Evolutionary conservation across 1,140 invertebrate species (phyloP).

Genomic region (Pteromalus puparum): DNA sequence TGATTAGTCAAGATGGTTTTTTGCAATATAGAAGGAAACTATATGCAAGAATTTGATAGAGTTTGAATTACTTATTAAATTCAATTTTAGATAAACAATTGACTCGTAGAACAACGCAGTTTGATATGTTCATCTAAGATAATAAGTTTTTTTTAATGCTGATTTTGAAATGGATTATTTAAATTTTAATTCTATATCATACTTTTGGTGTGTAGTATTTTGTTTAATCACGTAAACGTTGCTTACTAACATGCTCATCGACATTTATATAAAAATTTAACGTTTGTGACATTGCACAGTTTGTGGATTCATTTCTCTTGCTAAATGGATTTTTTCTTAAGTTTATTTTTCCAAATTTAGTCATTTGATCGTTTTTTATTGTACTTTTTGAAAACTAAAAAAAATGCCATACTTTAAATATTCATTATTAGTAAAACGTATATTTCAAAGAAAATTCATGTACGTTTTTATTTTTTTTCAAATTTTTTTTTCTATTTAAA

Average conservation of each 20-base stretch:
- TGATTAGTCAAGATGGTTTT: neutral
- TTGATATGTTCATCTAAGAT: constrained; percentile 5
- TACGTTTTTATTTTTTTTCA: too few species aligned
- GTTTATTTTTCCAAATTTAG: neutral
- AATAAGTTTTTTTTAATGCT: neutral
- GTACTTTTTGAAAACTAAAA: neutral
- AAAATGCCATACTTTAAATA: neutral
- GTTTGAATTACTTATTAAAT: neutral
- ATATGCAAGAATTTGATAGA: neutral
- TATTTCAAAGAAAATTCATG: too few species aligned
- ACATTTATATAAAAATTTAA: neutral
- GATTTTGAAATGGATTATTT: neutral
- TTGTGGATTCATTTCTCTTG: constrained; percentile 25
- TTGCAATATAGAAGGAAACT: neutral
- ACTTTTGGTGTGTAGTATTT: neutral
- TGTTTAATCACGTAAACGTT: neutral
- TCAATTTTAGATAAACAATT: neutral
- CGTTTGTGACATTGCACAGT: neutral
- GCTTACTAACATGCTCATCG: neutral
- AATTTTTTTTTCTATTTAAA: too few species aligned
- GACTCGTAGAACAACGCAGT: neutral
- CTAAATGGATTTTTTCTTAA: neutral
- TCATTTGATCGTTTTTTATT: neutral
- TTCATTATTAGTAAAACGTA: neutral
- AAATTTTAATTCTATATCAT: neutral